Percentiles rank a stretch among this genome's conserved stretches.
phyloP scores from a whole-genome alignment of 2,113 vertebrate species.

The Canis aureus region DNA sequence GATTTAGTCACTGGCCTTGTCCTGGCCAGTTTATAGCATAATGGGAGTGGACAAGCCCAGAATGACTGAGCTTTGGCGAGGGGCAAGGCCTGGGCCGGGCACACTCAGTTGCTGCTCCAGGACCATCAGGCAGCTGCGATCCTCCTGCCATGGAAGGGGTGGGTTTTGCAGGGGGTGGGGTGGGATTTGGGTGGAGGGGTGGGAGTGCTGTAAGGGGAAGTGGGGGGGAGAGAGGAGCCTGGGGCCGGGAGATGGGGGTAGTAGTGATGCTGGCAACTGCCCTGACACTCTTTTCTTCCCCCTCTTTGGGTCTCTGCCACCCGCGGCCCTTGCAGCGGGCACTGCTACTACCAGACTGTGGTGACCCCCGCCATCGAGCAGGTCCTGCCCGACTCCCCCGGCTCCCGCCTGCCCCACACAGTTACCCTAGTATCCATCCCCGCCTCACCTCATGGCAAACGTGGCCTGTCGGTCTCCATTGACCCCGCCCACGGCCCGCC shows the following conservation, averaged over 20 bases:
- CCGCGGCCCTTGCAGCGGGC: conserved; percentile 88
- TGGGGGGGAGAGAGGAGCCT: too few relatives aligned
- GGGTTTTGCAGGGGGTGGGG: too few relatives aligned
- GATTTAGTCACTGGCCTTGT: background rate
- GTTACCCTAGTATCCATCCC: conserved; percentile 98
- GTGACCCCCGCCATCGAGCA: conserved; percentile 94
- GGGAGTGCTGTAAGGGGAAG: too few relatives aligned
- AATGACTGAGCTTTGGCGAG: background rate
- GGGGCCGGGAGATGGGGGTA: background rate
- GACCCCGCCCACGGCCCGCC: conserved; percentile 90
- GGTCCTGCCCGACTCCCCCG: conserved; percentile 93
- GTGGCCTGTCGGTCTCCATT: conserved; percentile 96
- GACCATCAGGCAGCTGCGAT: too few relatives aligned
- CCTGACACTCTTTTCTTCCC: background rate
- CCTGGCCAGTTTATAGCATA: background rate
- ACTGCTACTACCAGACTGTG: conserved; percentile 97
- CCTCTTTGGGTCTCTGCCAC: background rate
- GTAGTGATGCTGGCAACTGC: conserved; percentile 87
- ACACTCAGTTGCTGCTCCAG: background rate
- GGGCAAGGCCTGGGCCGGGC: background rate
- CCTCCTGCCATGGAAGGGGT: background rate
- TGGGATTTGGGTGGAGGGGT: too few relatives aligned
- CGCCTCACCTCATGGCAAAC: conserved; percentile 92
- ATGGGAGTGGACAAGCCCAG: background rate
- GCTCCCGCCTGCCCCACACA: conserved; percentile 96